Percentiles rank a stretch among this genome's conserved stretches.
Evolutionary conservation across 2,888 invertebrate species (phyloP).

Genomic region (Orthonychiurus folsomi): DNA sequence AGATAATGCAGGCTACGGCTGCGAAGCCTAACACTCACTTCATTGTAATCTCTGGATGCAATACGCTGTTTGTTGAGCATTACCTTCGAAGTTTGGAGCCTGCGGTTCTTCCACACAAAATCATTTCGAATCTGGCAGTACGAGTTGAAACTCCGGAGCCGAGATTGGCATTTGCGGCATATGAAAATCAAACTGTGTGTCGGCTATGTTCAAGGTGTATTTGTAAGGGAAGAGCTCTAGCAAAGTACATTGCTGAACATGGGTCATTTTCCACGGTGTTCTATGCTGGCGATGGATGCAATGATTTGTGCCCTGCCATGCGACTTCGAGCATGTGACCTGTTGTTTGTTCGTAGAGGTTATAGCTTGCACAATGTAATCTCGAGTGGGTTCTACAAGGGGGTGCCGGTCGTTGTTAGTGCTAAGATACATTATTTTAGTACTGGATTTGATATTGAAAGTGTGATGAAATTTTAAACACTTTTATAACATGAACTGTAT

Average conservation of each 20-base stretch:
- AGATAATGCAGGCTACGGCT: conserved; percentile 16
- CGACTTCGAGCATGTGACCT: conserved; percentile 53
- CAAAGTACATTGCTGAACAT: conserved; percentile 53
- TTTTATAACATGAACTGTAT: too few relatives aligned
- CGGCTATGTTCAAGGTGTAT: conserved; percentile 52
- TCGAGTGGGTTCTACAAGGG: conserved; percentile 32
- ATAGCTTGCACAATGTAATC: conserved; percentile 44
- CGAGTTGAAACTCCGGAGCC: conserved; percentile 16
- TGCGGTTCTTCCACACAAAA: conserved; percentile 17
- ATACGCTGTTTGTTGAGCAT: conserved; percentile 34
- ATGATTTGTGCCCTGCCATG: conserved; percentile 68
- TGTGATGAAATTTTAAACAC: too few relatives aligned
- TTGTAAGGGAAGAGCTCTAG: conserved; percentile 66
- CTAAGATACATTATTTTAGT: conserved; percentile 41
- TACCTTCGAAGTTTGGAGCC: conserved; percentile 23
- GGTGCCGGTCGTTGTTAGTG: conserved; percentile 41
- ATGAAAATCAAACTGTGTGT: conserved; percentile 28
- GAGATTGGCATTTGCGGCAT: conserved; percentile 21
- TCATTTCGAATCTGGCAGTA: conserved; percentile 29
- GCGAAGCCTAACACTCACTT: conserved; percentile 42
- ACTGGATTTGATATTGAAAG: neutral
- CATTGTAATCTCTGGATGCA: conserved; percentile 70
- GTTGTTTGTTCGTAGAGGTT: conserved; percentile 58
- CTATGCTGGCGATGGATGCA: conserved; percentile 68
- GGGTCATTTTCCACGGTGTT: conserved; percentile 52